A percentile compares a stretch with the other conserved stretches of the same genome.
Conservation (phyloP, 2,113 vertebrate species). For the Patagioenas fasciata region DNA sequence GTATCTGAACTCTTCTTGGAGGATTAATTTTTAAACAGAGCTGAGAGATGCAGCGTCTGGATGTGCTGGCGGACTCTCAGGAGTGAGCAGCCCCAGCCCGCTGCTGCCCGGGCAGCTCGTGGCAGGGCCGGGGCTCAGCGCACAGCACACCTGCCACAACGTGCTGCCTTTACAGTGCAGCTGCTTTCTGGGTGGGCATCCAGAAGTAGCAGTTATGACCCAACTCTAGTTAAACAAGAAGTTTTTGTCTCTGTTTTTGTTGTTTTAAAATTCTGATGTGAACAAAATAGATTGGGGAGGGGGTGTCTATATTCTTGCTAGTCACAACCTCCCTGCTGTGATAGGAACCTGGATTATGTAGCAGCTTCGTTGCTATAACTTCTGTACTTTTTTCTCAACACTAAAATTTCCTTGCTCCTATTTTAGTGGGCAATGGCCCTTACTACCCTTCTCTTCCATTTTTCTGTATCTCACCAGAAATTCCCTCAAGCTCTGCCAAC, state of each 20-base stretch:
- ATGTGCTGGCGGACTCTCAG: background rate
- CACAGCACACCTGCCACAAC: background rate
- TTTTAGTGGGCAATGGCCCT: background rate
- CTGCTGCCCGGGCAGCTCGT: too few relatives aligned
- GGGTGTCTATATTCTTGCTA: background rate
- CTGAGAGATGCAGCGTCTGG: background rate
- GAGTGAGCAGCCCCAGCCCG: background rate
- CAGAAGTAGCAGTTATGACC: background rate
- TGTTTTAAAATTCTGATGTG: background rate
- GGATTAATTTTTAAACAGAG: background rate
- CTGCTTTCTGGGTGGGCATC: background rate
- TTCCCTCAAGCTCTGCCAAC: background rate
- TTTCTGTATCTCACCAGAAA: background rate
- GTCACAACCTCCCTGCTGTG: background rate
- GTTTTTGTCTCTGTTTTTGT: background rate
- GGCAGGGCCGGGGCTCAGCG: too few relatives aligned
- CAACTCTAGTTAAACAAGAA: background rate
- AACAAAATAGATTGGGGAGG: background rate
- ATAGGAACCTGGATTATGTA: background rate
- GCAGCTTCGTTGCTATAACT: background rate
- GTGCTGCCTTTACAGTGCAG: accelerated
- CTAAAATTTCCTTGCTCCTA: background rate
- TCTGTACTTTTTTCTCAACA: background rate
- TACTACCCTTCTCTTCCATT: background rate
- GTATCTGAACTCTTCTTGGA: background rate